These are phyloP conservation scores for Dendrolimus houi DNA, from an alignment of 2,888 invertebrate species.

Conservation along the genomic window DNA sequence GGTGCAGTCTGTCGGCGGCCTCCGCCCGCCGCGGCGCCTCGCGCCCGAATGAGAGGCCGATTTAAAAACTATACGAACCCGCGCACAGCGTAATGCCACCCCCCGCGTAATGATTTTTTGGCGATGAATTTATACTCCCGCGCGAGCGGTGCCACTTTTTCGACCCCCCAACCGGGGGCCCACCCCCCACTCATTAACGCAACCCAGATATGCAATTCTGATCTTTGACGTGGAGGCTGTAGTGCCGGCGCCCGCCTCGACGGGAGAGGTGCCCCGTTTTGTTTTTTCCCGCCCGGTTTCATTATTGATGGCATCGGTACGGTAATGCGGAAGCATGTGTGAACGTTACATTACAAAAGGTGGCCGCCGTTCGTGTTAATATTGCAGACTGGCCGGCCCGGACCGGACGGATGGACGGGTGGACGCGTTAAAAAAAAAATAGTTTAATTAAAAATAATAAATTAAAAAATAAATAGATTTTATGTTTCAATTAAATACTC, in stretches of 20 bases:
- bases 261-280: conserved; percentile 73
- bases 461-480: conserved; percentile 6
- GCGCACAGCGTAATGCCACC: conserved; percentile 80
- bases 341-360: conserved; percentile 77
- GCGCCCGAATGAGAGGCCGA: conserved; percentile 69
- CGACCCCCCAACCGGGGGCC: conserved; percentile 60
- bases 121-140: conserved; percentile 86
- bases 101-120: conserved; percentile 92
- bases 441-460: conserved; percentile 41
- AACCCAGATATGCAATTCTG: conserved; percentile 81
- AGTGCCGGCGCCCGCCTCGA: conserved; percentile 74
- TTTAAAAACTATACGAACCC: conserved; percentile 75
- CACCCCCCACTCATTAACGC: conserved; percentile 78
- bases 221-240: conserved; percentile 79
- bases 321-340: conserved; percentile 77
- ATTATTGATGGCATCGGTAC: conserved; percentile 76
- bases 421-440: conserved; percentile 63
- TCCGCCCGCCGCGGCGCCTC: conserved; percentile 63
- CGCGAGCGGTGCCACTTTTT: conserved; percentile 78
- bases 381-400: conserved; percentile 73
- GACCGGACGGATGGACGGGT: conserved; percentile 72
- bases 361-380: conserved; percentile 74
- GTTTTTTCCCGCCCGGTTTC: conserved; percentile 77
- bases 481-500: conserved; percentile 18
- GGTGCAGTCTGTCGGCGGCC: conserved; percentile 51